Conservation (phyloP, 2,888 invertebrate genomes). For the Eugnorisma glareosa region DNA sequence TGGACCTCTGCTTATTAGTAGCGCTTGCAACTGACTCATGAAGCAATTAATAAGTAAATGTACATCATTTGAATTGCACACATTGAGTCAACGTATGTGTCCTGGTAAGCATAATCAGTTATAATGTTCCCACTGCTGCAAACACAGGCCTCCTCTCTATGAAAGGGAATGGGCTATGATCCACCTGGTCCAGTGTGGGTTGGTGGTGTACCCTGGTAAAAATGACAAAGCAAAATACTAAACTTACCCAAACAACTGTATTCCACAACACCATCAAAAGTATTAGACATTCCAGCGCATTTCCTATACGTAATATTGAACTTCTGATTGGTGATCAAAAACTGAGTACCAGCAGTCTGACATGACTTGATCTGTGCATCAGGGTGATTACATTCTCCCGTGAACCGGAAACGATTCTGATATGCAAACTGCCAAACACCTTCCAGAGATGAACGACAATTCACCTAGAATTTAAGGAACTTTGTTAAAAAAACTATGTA, state of each 20-base stretch:
- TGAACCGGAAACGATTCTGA: constrained; percentile 97
- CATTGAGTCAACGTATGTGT: background rate
- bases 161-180: background rate
- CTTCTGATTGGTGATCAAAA: constrained; percentile 98
- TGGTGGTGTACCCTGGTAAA: background rate
- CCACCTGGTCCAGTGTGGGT: background rate
- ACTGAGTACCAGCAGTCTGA: constrained; percentile 98
- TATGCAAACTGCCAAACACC: constrained; percentile 99
- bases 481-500: background rate
- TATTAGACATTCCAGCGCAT: constrained; percentile 97
- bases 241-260: constrained; percentile 95
- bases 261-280: constrained; percentile 97
- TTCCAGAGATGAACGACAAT: constrained; percentile 97
- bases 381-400: constrained; percentile 97
- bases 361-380: constrained; percentile 98
- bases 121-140: background rate
- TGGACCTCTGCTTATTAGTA: background rate
- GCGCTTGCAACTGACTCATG: background rate
- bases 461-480: constrained; percentile 88
- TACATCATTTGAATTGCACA: background rate
- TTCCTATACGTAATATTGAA: constrained; percentile 98
- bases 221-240: background rate
- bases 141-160: background rate
- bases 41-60: background rate
- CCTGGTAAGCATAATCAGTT: background rate